Percentiles rank a stretch among this genome's conserved stretches.
These are phyloP conservation scores for Recurvirostra avosetta DNA, from an alignment of 2,113 vertebrate species.

Conservation along the genomic window DNA sequence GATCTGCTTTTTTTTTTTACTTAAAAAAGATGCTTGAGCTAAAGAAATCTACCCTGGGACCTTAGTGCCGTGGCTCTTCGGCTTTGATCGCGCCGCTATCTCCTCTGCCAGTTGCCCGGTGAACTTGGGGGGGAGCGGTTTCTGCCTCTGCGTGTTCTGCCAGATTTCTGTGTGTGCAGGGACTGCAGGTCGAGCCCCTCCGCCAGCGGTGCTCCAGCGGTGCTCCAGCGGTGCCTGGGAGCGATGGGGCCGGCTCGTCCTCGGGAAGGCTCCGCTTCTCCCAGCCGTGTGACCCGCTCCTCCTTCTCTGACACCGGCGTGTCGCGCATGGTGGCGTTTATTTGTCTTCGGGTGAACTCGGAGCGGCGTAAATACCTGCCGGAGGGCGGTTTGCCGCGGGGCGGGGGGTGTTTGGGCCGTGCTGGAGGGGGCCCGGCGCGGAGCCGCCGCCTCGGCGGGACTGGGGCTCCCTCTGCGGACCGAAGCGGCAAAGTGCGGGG, in stretches of 20 bases:
- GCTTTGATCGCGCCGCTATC: accelerated
- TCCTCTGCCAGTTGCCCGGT: background rate
- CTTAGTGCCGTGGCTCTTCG: accelerated
- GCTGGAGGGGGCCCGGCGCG: background rate
- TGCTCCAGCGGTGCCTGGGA: no score
- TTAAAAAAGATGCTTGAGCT: background rate
- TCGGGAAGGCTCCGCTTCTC: accelerated
- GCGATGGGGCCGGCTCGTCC: accelerated
- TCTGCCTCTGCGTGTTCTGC: no score
- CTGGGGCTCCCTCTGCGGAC: constrained; percentile 83
- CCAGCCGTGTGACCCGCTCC: accelerated
- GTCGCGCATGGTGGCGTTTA: accelerated
- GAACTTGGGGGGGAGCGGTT: no score
- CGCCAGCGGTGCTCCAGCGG: no score
- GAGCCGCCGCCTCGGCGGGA: background rate
- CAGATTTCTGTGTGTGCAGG: accelerated
- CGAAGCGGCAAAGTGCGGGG: background rate
- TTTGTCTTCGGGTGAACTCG: background rate
- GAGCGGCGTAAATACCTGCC: background rate
- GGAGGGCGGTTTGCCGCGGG: no score
- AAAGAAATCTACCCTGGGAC: background rate
- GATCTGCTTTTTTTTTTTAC: background rate
- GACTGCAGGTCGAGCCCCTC: accelerated
- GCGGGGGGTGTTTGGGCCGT: background rate
- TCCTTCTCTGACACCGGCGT: accelerated